A percentile compares a stretch with the other conserved stretches of the same genome.
Conservation (phyloP, 2,113 vertebrate genomes). For the Uropsilus gracilis region DNA sequence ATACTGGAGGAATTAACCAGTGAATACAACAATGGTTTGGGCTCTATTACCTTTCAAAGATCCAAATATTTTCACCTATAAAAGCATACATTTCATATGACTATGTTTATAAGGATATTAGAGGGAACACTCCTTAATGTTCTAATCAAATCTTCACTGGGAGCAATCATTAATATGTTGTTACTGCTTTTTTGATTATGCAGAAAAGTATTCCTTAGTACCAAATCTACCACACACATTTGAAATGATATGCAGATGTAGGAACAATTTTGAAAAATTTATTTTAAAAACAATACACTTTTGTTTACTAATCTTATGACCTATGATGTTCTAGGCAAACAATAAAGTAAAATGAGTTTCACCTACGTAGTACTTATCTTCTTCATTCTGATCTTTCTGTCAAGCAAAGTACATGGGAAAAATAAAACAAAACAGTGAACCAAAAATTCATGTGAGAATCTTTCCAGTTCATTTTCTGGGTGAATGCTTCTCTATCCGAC, state of each 20-base stretch:
- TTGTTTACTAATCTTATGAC: background rate
- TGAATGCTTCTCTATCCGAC: conserved; percentile 40
- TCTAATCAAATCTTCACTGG: background rate
- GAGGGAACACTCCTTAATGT: background rate
- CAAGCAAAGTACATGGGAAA: conserved; percentile 46
- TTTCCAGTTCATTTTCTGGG: conserved; percentile 52
- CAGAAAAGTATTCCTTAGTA: background rate
- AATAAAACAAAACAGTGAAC: conserved; percentile 52
- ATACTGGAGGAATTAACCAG: background rate
- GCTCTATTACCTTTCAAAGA: background rate
- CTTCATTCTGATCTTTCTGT: conserved; percentile 21
- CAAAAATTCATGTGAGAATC: conserved; percentile 28
- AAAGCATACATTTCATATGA: background rate
- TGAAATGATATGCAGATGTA: background rate
- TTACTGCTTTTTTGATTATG: background rate
- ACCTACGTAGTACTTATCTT: background rate
- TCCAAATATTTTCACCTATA: background rate
- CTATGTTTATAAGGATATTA: background rate
- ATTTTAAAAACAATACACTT: background rate
- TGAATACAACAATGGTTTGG: background rate
- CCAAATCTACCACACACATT: background rate
- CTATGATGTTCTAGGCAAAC: background rate
- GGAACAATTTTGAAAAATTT: conserved; percentile 5
- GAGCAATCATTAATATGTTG: background rate
- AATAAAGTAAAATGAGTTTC: background rate